A percentile compares a stretch with the other conserved stretches of the same genome.
These are phyloP conservation scores for Idaea straminata DNA, from an alignment of 2,888 invertebrate species.

Conservation along the genomic window DNA sequence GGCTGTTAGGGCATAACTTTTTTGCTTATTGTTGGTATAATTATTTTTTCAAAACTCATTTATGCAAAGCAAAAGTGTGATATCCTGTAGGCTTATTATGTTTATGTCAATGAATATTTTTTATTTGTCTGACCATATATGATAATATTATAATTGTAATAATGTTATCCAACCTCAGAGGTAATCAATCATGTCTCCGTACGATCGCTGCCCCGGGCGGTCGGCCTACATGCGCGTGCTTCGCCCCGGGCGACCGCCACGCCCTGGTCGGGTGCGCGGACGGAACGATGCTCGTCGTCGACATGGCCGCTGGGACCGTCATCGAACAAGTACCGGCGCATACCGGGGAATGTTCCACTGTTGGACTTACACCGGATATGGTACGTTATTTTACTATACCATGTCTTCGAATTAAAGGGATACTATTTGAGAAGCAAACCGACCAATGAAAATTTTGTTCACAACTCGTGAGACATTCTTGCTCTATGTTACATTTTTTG, in stretches of 20 bases:
- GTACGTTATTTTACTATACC: slow-evolving; percentile 59
- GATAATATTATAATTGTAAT: too few species aligned
- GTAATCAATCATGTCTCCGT: slow-evolving; percentile 84
- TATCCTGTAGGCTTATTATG: too few species aligned
- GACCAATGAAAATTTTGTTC: too few species aligned
- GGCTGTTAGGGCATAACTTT: too few species aligned
- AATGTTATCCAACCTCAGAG: too few species aligned
- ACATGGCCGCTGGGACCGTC: slow-evolving; percentile 89
- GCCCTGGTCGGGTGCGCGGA: slow-evolving; percentile 92
- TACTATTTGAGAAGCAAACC: not conserved
- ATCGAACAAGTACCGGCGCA: slow-evolving; percentile 93
- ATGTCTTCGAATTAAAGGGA: slow-evolving; percentile 3
- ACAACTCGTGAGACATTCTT: too few species aligned
- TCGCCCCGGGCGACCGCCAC: slow-evolving; percentile 94
- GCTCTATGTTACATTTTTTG: too few species aligned
- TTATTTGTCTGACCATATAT: too few species aligned
- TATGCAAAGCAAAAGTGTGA: too few species aligned
- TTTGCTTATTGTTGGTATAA: too few species aligned
- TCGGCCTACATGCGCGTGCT: slow-evolving; percentile 86
- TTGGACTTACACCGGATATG: slow-evolving; percentile 89
- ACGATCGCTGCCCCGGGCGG: slow-evolving; percentile 82
- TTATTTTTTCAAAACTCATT: too few species aligned
- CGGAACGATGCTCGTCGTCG: slow-evolving; percentile 90
- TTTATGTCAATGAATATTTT: too few species aligned
- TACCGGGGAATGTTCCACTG: slow-evolving; percentile 87